phyloP scores from a whole-genome alignment of 2,888 invertebrate species.

The Tanypteryx hageni region DNA sequence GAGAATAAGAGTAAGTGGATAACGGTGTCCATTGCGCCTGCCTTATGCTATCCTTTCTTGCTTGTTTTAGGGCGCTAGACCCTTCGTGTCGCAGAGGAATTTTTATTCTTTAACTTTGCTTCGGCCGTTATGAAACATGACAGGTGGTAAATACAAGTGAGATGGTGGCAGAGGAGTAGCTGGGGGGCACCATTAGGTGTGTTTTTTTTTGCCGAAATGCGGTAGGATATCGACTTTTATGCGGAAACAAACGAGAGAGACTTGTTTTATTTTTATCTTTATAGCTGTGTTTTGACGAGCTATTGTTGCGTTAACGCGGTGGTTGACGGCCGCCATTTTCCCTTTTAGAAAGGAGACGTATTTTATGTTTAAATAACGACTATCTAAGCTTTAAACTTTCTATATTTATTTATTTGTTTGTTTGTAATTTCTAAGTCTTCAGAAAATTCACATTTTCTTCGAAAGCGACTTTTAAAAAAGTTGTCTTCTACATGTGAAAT shows the following conservation, averaged over 20 bases:
- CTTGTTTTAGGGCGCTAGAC: neutral
- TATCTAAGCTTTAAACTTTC: neutral
- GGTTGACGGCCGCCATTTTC: neutral
- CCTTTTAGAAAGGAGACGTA: neutral
- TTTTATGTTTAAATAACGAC: neutral
- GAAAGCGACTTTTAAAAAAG: neutral
- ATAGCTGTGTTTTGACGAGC: neutral
- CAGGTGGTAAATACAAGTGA: neutral
- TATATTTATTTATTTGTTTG: neutral
- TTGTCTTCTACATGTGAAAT: too few relatives aligned
- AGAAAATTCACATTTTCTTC: neutral
- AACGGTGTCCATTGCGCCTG: constrained; percentile 19
- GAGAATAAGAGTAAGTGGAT: constrained; percentile 24
- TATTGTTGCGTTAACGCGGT: neutral
- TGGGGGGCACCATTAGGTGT: neutral
- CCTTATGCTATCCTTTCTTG: neutral
- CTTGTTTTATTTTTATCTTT: neutral
- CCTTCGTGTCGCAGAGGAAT: neutral
- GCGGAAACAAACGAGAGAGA: neutral
- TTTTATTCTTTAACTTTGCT: neutral
- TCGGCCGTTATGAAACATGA: neutral
- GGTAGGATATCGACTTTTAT: neutral
- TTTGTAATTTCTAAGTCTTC: neutral
- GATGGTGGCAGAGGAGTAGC: neutral
- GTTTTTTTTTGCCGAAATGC: neutral